These are phyloP conservation scores for Willowsia nigromaculata DNA, from an alignment of 2,888 invertebrate species.

Conservation along the genomic window DNA sequence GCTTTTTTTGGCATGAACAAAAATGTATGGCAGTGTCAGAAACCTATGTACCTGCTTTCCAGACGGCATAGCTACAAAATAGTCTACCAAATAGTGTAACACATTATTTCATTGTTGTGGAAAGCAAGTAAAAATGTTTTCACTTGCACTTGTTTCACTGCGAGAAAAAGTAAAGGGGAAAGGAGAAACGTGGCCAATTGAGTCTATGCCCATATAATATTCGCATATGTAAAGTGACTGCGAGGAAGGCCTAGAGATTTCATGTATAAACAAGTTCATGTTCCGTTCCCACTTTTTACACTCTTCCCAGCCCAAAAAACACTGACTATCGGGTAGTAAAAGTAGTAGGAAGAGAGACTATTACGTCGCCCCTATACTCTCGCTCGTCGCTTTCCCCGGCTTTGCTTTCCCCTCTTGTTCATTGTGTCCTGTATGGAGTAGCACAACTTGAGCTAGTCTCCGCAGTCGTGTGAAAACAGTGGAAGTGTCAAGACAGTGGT, in stretches of 20 bases:
- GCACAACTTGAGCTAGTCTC: constrained; percentile 40
- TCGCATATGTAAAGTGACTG: not conserved
- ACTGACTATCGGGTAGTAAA: not conserved
- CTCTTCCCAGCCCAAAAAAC: not conserved
- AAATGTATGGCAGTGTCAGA: no score
- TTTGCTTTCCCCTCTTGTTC: not conserved
- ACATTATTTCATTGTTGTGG: not conserved
- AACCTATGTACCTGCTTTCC: no score
- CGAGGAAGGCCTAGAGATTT: not conserved
- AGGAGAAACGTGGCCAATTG: constrained; percentile 41
- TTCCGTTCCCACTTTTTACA: not conserved
- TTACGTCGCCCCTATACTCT: not conserved
- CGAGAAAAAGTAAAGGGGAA: not conserved
- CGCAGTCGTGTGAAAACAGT: constrained; percentile 63
- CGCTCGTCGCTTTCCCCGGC: not conserved
- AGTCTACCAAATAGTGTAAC: not conserved
- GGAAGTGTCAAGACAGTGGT: constrained; percentile 53
- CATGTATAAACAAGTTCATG: not conserved
- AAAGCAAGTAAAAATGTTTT: constrained; percentile 4
- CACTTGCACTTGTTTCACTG: constrained; percentile 6
- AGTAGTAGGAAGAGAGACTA: not conserved
- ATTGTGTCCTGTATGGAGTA: not conserved
- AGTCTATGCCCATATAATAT: not conserved
- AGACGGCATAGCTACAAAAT: not conserved
- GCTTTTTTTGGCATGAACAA: no score